Percentiles rank a stretch among this genome's conserved stretches.
phyloP scores from a whole-genome alignment of 2,888 invertebrate species.

The Heliconius hortense region DNA sequence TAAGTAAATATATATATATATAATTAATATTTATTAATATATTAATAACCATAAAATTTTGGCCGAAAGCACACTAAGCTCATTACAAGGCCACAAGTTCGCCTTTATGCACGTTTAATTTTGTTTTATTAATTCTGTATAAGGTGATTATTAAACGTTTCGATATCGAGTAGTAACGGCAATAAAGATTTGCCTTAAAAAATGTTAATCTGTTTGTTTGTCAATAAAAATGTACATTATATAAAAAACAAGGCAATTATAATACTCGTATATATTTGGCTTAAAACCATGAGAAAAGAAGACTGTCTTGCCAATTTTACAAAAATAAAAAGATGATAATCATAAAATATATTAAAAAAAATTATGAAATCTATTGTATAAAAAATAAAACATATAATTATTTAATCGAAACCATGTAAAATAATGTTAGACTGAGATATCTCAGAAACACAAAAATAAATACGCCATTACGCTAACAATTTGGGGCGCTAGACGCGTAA shows the following conservation, averaged over 20 bases:
- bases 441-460: slow-evolving; percentile 52
- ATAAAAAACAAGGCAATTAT: not conserved
- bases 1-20: not conserved
- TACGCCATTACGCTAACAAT: slow-evolving; percentile 56
- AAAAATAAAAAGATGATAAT: not conserved
- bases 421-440: not conserved
- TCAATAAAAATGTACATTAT: not conserved
- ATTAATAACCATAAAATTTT: not conserved
- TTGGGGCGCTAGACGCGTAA: slow-evolving; percentile 62
- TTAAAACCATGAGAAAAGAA: not conserved
- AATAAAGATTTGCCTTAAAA: not conserved
- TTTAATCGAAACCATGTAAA: not conserved
- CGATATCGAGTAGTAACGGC: not conserved
- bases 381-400: not conserved
- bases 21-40: not conserved
- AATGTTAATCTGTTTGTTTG: not conserved
- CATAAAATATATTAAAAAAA: too few relatives aligned
- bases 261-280: not conserved
- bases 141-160: not conserved
- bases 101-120: not conserved
- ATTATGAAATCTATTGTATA: not conserved
- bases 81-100: not conserved
- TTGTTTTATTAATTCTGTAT: not conserved
- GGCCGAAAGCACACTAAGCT: not conserved
- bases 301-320: not conserved